Evolutionary conservation across 1,140 invertebrate genomes (phyloP).

Genomic region (Drosophila novamexicana): DNA sequence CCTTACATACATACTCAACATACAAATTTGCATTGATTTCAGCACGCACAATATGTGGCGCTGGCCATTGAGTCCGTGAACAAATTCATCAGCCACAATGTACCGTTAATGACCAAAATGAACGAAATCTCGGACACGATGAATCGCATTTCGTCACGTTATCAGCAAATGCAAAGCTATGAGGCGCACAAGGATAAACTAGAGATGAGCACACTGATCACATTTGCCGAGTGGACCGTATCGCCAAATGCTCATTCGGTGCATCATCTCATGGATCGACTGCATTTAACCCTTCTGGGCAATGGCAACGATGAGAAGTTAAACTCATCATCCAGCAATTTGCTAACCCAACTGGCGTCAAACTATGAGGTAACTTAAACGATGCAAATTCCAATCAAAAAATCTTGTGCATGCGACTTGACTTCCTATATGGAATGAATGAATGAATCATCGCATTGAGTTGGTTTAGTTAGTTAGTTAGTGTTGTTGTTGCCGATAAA

Average conservation of each 20-base stretch:
- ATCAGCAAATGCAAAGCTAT: slow-evolving; percentile 86
- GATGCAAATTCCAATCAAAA: slow-evolving; percentile 28
- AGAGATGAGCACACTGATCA: slow-evolving; percentile 88
- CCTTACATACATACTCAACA: neutral
- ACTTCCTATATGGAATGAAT: slow-evolving; percentile 26
- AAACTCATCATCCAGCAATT: slow-evolving; percentile 54
- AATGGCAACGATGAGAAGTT: slow-evolving; percentile 52
- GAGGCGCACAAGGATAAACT: slow-evolving; percentile 85
- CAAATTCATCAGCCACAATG: slow-evolving; percentile 68
- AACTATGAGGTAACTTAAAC: slow-evolving; percentile 71
- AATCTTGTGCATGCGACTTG: slow-evolving; percentile 12
- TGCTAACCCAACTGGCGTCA: slow-evolving; percentile 59
- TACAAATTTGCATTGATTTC: slow-evolving; percentile 1
- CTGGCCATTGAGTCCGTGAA: slow-evolving; percentile 78
- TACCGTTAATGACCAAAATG: slow-evolving; percentile 86
- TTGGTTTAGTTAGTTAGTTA: slow-evolving; percentile 27
- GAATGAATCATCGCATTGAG: slow-evolving; percentile 36
- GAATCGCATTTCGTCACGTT: slow-evolving; percentile 86
- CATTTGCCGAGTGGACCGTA: slow-evolving; percentile 88
- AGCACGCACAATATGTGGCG: slow-evolving; percentile 74
- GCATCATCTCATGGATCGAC: slow-evolving; percentile 87
- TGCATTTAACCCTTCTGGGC: slow-evolving; percentile 86
- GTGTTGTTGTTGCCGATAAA: slow-evolving; percentile 12
- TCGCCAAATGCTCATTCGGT: slow-evolving; percentile 87
- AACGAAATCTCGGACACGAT: slow-evolving; percentile 87